phyloP scores from a whole-genome alignment of 2,797 vertebrate genomes.

The Ceryle rudis region DNA sequence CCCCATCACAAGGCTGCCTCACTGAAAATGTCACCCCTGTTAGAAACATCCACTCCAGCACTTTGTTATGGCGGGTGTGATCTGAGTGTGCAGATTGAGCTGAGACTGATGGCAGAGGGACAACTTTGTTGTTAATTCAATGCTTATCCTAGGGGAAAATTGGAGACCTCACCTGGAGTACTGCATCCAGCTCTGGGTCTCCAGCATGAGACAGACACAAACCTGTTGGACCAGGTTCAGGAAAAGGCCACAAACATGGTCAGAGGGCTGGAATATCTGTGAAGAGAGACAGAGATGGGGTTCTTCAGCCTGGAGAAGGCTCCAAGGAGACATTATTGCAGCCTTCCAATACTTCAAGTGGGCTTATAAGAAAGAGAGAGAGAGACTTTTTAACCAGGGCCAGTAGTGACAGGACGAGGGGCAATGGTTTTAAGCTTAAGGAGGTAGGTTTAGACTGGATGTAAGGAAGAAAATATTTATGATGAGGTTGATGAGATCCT shows the following conservation, averaged over 20 bases:
- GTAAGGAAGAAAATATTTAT: neutral
- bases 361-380: neutral
- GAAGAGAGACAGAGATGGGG: neutral
- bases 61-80: accelerated
- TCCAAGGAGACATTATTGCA: accelerated
- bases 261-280: neutral
- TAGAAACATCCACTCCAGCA: neutral
- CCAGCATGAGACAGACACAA: neutral
- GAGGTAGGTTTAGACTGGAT: neutral
- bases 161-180: neutral
- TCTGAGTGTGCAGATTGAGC: neutral
- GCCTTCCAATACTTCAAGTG: neutral
- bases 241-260: neutral
- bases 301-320: neutral
- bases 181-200: neutral
- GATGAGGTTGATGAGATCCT: neutral
- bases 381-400: neutral
- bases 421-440: neutral
- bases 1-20: accelerated
- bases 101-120: neutral
- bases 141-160: neutral
- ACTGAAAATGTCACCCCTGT: neutral
- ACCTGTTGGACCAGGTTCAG: accelerated
- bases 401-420: neutral
- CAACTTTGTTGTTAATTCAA: neutral